phyloP scores from a whole-genome alignment of 2,113 vertebrate species.

The Cettia cetti region DNA sequence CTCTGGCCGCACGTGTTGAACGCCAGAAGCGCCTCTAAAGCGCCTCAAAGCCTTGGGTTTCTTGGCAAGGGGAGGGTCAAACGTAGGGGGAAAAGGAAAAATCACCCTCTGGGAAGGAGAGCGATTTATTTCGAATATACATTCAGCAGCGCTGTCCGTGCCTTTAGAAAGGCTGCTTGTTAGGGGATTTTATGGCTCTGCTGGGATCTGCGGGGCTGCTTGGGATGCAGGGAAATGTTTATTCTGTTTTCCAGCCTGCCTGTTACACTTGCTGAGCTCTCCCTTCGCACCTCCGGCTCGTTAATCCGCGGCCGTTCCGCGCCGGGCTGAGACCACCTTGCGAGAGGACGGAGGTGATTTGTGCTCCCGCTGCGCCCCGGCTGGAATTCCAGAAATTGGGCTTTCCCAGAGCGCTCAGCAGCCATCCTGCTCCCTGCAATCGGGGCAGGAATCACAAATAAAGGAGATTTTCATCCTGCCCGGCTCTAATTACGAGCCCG shows the following conservation, averaged over 20 bases:
- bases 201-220: background rate
- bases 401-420: background rate
- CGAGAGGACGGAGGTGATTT: background rate
- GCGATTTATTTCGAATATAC: background rate
- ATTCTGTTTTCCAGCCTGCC: background rate
- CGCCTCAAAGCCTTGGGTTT: background rate
- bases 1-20: background rate
- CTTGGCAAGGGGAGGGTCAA: background rate
- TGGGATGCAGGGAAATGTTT: background rate
- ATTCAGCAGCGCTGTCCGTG: background rate
- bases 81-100: background rate
- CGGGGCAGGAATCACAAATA: background rate
- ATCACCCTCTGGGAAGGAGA: background rate
- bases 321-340: background rate
- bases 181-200: background rate
- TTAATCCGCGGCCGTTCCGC: background rate
- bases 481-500: background rate
- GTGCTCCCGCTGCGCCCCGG: background rate
- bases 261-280: background rate
- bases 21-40: background rate
- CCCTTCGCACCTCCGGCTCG: background rate
- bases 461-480: background rate
- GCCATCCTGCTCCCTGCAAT: background rate
- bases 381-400: background rate
- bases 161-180: background rate